Base-by-base conservation (phyloP, 2,797 vertebrate genomes). In the Microtus californicus region DNA sequence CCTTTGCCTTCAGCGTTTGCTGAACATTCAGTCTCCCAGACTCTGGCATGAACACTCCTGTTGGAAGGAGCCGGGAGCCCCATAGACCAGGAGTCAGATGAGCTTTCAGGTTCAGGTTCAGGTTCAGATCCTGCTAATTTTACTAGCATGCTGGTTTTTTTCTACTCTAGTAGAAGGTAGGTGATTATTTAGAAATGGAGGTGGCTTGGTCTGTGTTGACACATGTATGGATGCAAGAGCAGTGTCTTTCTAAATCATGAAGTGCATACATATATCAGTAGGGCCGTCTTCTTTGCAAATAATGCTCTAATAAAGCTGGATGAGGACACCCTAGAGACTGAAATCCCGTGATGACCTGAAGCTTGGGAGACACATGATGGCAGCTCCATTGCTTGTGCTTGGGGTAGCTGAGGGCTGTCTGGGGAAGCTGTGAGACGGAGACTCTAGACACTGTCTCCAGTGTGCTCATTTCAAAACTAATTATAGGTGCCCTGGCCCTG, bases 131-230 rank as follows among this genome's bases (percentile, higher is more conserved):
- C n/a, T 61, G 34, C 31, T 40, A 54, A 54, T 76, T 95, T 63
- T 87, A 21, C 31, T 59, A 3, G 34, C 31, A 63, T 1, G 0
- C 4, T 51, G 76, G n/a, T 31, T 63, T 31, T 40, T 83, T 56
- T 81, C 40, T 93, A 5, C 48, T 79, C 43, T 76, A 29, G 40
- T 74, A 71, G 67, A 88, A 81, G 45, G 73, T 48, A 76, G 25
- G 65, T 65, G 54, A n/a, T 93, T 89, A 80, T 77, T 90, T 95
- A 56, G 76, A 89, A 95, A 63, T 6, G 7, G 21, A 43, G 59
- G 48, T 69, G 37, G 23, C 3, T 19, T 43, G 54, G 25, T 65
- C 27, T 78, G 61, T 78, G 79, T 81, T 85, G 27, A 29, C 2
- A 78, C 1, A 2, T 15, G 21, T 0, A 0, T 65, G 31, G 45